Conservation (phyloP, 2,888 invertebrate species). For the Noctua janthina region DNA sequence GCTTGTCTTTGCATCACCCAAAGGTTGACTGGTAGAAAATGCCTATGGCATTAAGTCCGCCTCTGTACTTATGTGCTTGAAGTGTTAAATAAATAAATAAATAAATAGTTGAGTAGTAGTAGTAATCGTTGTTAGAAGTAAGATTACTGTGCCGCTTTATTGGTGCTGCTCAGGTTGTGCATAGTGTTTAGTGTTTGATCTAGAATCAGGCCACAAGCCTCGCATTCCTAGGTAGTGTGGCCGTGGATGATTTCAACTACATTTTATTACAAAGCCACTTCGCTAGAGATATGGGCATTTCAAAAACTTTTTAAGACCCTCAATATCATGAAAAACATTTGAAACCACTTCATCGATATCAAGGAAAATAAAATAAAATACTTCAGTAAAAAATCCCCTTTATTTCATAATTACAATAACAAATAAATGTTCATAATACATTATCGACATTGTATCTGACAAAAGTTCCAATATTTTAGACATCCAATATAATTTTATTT, state of each 20-base stretch:
- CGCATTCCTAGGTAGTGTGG: background rate
- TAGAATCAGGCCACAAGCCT: background rate
- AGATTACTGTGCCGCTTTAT: too few relatives aligned
- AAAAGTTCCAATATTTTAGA: slow-evolving; percentile 59
- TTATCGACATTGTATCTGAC: slow-evolving; percentile 35
- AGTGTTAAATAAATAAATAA: too few relatives aligned
- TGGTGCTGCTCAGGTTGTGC: too few relatives aligned
- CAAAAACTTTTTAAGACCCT: background rate
- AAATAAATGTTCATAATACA: slow-evolving; percentile 53
- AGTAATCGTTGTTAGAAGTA: too few relatives aligned
- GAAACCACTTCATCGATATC: background rate
- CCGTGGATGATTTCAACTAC: background rate
- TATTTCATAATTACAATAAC: slow-evolving; percentile 76
- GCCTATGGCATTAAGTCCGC: too few relatives aligned
- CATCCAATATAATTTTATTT: slow-evolving; percentile 36
- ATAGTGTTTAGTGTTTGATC: too few relatives aligned
- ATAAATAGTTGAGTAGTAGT: too few relatives aligned
- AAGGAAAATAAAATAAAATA: slow-evolving; percentile 47
- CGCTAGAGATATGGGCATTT: background rate
- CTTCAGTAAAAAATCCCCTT: slow-evolving; percentile 77
- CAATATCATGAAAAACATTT: background rate
- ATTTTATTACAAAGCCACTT: background rate
- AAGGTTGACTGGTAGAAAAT: too few relatives aligned
- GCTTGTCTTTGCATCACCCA: too few relatives aligned
- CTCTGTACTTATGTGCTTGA: too few relatives aligned